phyloP scores from a whole-genome alignment of 2,797 vertebrate species.

The Pipistrellus kuhlii region DNA sequence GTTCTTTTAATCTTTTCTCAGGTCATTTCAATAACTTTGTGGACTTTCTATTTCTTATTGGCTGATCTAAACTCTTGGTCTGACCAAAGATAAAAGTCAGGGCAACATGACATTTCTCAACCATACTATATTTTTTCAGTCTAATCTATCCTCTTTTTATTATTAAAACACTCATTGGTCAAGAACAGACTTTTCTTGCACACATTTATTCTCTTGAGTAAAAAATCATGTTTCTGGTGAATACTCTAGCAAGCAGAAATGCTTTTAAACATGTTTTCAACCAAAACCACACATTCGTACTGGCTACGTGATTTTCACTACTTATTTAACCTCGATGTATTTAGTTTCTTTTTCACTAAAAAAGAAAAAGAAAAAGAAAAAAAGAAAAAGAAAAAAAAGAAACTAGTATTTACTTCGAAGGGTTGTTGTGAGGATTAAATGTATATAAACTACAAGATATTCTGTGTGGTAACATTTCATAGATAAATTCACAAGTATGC shows the following conservation, averaged over 20 bases:
- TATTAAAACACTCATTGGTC: not conserved
- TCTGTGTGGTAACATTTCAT: not conserved
- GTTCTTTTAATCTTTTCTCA: not conserved
- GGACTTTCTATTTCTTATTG: not conserved
- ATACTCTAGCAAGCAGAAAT: not conserved
- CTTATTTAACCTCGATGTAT: not conserved
- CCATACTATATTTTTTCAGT: not conserved
- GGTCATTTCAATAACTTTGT: not conserved
- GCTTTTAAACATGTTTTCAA: constrained; percentile 11
- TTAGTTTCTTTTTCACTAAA: not conserved
- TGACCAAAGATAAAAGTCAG: not conserved
- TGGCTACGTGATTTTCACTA: not conserved
- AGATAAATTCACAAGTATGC: not conserved
- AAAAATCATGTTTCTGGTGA: not conserved
- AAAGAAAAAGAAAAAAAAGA: not conserved
- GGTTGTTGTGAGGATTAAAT: not conserved
- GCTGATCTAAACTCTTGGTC: not conserved
- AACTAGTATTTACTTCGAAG: not conserved
- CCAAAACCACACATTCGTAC: not conserved
- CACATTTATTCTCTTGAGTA: not conserved
- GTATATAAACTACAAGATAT: not conserved
- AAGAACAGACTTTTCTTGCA: not conserved
- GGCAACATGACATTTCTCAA: not conserved
- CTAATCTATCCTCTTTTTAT: not conserved
- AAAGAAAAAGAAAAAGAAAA: not conserved